Base-by-base conservation (phyloP, 2,113 vertebrate genomes). In the Thomomys bottae region DNA sequence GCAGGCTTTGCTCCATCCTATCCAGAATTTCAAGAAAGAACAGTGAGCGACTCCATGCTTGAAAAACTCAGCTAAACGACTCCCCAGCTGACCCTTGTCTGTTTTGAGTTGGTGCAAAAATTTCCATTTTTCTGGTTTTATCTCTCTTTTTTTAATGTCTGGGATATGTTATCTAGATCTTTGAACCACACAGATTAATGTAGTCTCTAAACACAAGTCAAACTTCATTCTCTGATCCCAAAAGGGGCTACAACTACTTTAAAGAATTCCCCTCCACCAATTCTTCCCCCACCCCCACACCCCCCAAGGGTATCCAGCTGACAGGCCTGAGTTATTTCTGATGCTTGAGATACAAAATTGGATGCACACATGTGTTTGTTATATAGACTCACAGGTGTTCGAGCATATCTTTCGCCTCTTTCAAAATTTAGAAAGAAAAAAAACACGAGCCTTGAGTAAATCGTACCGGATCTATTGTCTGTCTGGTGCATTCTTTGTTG, bases 291-390 rank as follows among this genome's bases (percentile, higher is more conserved):
- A 17, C 11, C 11, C 49, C 14, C 49, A 8, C 49, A 4, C 49
- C 49, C 3, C 96, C 87, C 96, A 95, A 96, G 96, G 96, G 96
- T 96, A 96, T 96, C 87, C 78, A 84, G n/a, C 96, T 92, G 96
- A 96, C 96, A 95, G 90, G 89, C 45, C 73, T 96, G 96, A 97
- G 92, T 95, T 96, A 96, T 96, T 96, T 93, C 89, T 71, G 90
- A 81, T n/a, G 30, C 93, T 94, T 93, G 94, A 94, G 96, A 95
- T 78, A 95, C 24, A 26, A 95, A 95, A 91, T 95, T 96, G 95
- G 95, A 97, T 96, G 94, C 96, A 93, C 96, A 95, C 92, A 94
- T 97, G 96, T 97, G 93, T 96, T 97, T 97, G 49, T 96, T 96
- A 95, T 96, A 95, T 96, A 94, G 94, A 94, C 90, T 96, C 95